Conservation (phyloP, 1,140 invertebrate species). For the Tigriopus japonicus region DNA sequence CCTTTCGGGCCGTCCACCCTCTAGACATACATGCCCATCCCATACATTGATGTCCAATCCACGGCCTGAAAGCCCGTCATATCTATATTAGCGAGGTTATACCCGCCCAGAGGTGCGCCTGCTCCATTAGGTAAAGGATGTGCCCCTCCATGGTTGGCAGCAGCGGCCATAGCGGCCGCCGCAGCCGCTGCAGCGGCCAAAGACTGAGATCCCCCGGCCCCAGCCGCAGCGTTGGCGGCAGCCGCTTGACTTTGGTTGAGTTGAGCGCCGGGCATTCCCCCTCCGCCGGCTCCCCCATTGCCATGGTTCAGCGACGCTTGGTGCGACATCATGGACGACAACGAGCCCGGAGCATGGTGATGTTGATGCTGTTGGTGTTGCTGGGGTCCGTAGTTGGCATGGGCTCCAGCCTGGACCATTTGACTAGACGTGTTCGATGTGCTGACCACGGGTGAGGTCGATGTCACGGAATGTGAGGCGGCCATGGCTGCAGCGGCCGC, state of each 20-base stretch:
- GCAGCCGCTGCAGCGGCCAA: slow-evolving; percentile 34
- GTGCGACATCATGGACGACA: slow-evolving; percentile 10
- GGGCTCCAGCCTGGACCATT: not conserved
- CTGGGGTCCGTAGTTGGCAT: not conserved
- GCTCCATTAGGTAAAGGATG: slow-evolving; percentile 21
- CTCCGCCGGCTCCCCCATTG: slow-evolving; percentile 36
- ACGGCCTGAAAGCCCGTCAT: slow-evolving; percentile 76
- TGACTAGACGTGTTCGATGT: slow-evolving; percentile 1
- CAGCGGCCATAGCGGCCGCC: slow-evolving; percentile 21
- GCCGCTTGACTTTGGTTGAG: not conserved
- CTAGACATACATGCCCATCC: slow-evolving; percentile 69
- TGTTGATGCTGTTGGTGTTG: slow-evolving; percentile 33
- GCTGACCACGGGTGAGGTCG: not conserved
- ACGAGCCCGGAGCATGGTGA: slow-evolving; percentile 29
- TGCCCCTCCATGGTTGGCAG: slow-evolving; percentile 11
- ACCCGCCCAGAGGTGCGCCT: slow-evolving; percentile 42
- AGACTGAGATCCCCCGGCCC: slow-evolving; percentile 29
- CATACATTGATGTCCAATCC: slow-evolving; percentile 72
- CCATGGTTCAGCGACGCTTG: slow-evolving; percentile 41
- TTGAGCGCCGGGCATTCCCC: not conserved
- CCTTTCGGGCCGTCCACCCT: not conserved
- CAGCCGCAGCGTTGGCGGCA: slow-evolving; percentile 3
- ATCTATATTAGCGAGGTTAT: slow-evolving; percentile 61
- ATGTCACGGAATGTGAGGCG: slow-evolving; percentile 29
- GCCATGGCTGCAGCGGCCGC: slow-evolving; percentile 28